Evolutionary conservation across 2,888 invertebrate genomes (phyloP), one percentile per base, ranked within the genome.

Genomic region (Oscheius myriophilus): DNA sequence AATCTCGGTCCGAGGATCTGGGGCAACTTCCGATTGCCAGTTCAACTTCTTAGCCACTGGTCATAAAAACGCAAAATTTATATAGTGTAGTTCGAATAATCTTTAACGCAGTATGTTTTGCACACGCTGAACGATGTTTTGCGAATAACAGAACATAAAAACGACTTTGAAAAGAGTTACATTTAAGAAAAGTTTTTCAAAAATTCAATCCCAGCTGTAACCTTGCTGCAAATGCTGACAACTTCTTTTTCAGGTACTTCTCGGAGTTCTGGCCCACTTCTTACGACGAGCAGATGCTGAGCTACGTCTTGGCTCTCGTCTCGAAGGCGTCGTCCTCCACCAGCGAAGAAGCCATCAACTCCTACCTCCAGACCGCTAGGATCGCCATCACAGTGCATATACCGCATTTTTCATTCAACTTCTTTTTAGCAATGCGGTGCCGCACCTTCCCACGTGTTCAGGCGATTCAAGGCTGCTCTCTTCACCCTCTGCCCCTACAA

Each of bases 401-500:
- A 41, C 1, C 9, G n/a, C n/a, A n/a, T 33, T 45, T 23, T 12
- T 4, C 1, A 45, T 25, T 39, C 45, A 49, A 9, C 21, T 2
- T 61, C n/a, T 61, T 46, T 61, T 14, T 46, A 61, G 53, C 25
- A 25, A 6, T 63, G 63, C 25, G 39, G 52, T 39, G 26, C 54
- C 2, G 6, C 52, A 16, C 52, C 52, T 1, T 23, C 52, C 26
- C 42, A 53, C 14, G 46, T 46, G 2, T 57, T 73, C 25, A 39
- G 54, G 21, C 41, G 57, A 11, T 42, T 76, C 9, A 61, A 69
- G 16, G 18, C 14, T 11, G 54, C 69, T 0, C 42, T 76, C 21
- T 72, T 76, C 41, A 53, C 72, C 0, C 51, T 81, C 12, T 80
- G 80, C 42, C 81, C 81, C 9, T 81, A 81, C 67, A 80, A 80